Evolutionary conservation across 1,140 invertebrate species (phyloP).

Genomic region (Chrysopa pallens): DNA sequence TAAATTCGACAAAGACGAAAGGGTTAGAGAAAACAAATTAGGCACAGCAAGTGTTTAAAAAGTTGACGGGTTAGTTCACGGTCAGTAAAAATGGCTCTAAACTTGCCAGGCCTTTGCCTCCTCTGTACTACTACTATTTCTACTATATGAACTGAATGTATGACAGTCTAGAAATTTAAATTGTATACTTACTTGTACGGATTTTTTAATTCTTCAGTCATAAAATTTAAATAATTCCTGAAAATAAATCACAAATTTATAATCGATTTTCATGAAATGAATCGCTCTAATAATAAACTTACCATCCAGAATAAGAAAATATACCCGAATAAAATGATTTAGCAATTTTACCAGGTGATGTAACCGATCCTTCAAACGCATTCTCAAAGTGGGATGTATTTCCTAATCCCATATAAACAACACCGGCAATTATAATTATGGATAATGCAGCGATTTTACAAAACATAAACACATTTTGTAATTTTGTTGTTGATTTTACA

Average conservation of each 20-base stretch:
- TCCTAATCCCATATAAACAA: constrained; percentile 48
- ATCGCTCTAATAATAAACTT: constrained; percentile 13
- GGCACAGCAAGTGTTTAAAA: no score
- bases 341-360: constrained; percentile 67
- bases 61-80: no score
- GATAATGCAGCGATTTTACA: constrained; percentile 71
- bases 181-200: constrained; percentile 55
- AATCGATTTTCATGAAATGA: constrained; percentile 2
- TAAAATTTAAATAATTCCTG: constrained; percentile 90
- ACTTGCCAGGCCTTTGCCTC: no score
- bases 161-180: not conserved
- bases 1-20: no score
- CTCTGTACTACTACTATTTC: no score
- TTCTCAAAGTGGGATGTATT: constrained; percentile 52
- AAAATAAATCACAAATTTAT: constrained; percentile 11
- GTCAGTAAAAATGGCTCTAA: no score
- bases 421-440: constrained; percentile 63
- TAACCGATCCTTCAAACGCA: constrained; percentile 62
- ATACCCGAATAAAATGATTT: constrained; percentile 88
- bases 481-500: constrained; percentile 67
- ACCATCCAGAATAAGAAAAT: constrained; percentile 94
- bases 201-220: constrained; percentile 89
- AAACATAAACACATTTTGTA: constrained; percentile 82
- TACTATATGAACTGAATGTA: no score
- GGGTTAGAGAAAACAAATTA: no score